Evolutionary conservation across 2,113 vertebrate genomes (phyloP).

Genomic region (Cacatua alba): DNA sequence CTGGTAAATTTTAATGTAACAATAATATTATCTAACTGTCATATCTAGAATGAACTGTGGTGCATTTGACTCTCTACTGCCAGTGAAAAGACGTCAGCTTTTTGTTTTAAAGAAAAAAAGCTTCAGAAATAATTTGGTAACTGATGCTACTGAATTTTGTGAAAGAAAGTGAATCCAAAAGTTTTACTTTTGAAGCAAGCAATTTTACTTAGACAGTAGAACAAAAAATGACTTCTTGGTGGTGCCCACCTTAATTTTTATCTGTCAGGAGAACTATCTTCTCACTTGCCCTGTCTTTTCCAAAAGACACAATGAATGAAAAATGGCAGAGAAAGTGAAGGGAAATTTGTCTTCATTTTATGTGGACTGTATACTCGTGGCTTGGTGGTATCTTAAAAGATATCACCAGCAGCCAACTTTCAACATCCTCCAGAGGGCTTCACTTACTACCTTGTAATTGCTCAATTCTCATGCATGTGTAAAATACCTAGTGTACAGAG

Average conservation of each 20-base stretch:
- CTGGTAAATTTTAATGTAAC: background rate
- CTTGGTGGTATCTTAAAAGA: background rate
- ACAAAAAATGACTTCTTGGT: background rate
- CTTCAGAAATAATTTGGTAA: background rate
- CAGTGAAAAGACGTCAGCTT: background rate
- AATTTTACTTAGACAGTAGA: background rate
- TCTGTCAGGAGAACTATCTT: constrained; percentile 13
- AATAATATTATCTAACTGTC: background rate
- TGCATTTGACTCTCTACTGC: background rate
- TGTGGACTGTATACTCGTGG: background rate
- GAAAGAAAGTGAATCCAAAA: background rate
- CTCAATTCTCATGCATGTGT: background rate
- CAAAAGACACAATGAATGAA: constrained; percentile 11
- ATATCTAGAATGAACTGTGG: background rate
- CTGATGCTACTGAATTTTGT: background rate
- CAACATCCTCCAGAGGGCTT: background rate
- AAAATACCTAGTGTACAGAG: background rate
- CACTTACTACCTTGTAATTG: background rate
- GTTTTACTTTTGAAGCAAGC: background rate
- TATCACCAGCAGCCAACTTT: background rate
- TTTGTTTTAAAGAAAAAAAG: background rate
- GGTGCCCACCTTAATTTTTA: background rate
- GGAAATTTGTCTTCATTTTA: constrained; percentile 51
- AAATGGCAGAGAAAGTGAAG: constrained; percentile 6
- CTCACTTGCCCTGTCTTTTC: background rate